Percentiles rank a stretch among this genome's conserved stretches.
phyloP scores from a whole-genome alignment of 1,140 invertebrate species.

The Papilio glaucus region DNA sequence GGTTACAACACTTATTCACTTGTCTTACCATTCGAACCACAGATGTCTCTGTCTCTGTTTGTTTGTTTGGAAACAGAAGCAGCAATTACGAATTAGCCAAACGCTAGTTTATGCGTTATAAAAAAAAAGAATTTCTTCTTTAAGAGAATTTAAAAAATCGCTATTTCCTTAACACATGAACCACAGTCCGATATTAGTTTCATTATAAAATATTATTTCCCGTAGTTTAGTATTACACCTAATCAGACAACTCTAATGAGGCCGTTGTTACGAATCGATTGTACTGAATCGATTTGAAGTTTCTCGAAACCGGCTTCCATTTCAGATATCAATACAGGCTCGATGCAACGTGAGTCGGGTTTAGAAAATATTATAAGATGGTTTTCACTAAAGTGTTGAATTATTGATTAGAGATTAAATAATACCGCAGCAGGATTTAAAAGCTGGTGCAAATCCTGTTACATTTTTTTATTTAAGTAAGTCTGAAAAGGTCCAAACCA shows the following conservation, averaged over 20 bases:
- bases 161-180: slow-evolving; percentile 2
- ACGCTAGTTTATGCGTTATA: too few species aligned
- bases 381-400: not conserved
- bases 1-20: too few species aligned
- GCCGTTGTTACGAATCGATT: slow-evolving; percentile 9
- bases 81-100: too few species aligned
- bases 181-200: not conserved
- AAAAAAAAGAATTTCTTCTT: not conserved
- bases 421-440: not conserved
- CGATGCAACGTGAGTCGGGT: slow-evolving; percentile 8
- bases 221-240: slow-evolving; percentile 24
- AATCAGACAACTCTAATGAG: slow-evolving; percentile 19
- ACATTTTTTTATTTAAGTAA: too few species aligned
- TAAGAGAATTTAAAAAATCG: not conserved
- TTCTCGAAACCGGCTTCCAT: slow-evolving; percentile 17
- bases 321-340: slow-evolving; percentile 17
- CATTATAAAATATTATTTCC: slow-evolving; percentile 3
- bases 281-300: slow-evolving; percentile 22
- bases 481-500: too few species aligned
- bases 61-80: too few species aligned
- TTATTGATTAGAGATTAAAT: not conserved
- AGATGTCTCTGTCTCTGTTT: too few species aligned
- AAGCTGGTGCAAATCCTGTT: too few species aligned
- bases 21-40: too few species aligned
- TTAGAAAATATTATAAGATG: slow-evolving; percentile 13